Evolutionary conservation across 1,140 invertebrate species (phyloP), one percentile per base, ranked within the genome.

Genomic region (Hestina assimilis): DNA sequence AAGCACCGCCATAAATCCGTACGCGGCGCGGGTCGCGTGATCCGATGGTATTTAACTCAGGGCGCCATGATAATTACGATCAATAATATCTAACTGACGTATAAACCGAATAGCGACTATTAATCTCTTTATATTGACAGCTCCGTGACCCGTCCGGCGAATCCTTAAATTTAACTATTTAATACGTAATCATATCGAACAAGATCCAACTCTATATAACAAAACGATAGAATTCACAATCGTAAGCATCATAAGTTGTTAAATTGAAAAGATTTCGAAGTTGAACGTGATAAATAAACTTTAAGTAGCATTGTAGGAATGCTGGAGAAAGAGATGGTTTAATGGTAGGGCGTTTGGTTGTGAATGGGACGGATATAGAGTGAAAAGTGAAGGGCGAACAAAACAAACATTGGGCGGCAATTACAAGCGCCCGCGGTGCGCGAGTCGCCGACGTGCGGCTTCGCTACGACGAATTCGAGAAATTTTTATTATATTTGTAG

Each of bases 21-120:
- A 55, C 50, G 14, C 47, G 26, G 31, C 59, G 51, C 52, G 53
- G 53, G 71, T 85, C 72, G 76, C 79, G 79, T 83, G 79, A 79
- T 66, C 68, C 66, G 58, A 53, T 71, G 58, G 77, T 77, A 69
- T 78, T 78, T 78, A 79, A 81, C 77, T 72, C 64, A 79, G 69
- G 62, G 71, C 76, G 69, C 75, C 76, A 83, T 80, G 69, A 81
- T 82, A 81, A 86, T 83, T 83, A 86, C 78, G 78, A 86, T 84
- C 83, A 84, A 83, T 86, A 86, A 81, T 74, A 75, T 69, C 66
- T 50, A 63, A 63, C 69, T 42, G 70, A 77, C 73, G 75, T 71
- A 77, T 81, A 74, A 73, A 75, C 68, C 54, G 66, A 74, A 73
- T 71, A 65, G 59, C 67, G 55, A 65, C 69, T 69, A 83, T 80